Conservation (phyloP, 2,888 invertebrate species). For the Synanthedon myopaeformis region DNA sequence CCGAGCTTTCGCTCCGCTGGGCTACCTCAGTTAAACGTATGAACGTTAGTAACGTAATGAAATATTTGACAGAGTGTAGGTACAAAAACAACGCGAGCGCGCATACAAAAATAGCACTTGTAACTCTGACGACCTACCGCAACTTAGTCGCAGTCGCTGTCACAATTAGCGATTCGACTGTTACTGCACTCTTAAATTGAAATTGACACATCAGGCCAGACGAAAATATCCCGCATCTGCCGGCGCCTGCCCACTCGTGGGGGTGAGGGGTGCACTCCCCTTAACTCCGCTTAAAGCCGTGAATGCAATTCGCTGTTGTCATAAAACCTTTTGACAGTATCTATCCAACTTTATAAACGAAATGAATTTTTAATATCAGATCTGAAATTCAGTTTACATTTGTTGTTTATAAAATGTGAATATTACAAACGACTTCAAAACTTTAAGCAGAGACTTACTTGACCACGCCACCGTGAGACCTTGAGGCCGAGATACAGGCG, state of each 20-base stretch:
- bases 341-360: constrained; percentile 18
- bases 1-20: too few species aligned
- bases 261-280: constrained; percentile 24
- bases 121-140: constrained; percentile 25
- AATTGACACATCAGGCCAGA: constrained; percentile 67
- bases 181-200: constrained; percentile 53
- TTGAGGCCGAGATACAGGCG: too few species aligned
- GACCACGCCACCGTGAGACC: too few species aligned
- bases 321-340: constrained; percentile 50
- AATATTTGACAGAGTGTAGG: too few species aligned
- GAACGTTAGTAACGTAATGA: too few species aligned
- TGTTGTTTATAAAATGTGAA: not conserved
- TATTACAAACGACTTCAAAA: not conserved
- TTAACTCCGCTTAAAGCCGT: constrained; percentile 18
- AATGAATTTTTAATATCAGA: constrained; percentile 13
- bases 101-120: too few species aligned
- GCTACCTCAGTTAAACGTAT: too few species aligned
- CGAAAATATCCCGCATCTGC: constrained; percentile 50
- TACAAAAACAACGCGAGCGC: too few species aligned
- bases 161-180: constrained; percentile 34
- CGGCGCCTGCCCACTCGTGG: constrained; percentile 30
- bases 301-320: constrained; percentile 34
- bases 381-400: constrained; percentile 5
- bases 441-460: too few species aligned
- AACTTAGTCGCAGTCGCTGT: constrained; percentile 21